phyloP scores from a whole-genome alignment of 2,113 vertebrate species.

The Aegithalos caudatus region DNA sequence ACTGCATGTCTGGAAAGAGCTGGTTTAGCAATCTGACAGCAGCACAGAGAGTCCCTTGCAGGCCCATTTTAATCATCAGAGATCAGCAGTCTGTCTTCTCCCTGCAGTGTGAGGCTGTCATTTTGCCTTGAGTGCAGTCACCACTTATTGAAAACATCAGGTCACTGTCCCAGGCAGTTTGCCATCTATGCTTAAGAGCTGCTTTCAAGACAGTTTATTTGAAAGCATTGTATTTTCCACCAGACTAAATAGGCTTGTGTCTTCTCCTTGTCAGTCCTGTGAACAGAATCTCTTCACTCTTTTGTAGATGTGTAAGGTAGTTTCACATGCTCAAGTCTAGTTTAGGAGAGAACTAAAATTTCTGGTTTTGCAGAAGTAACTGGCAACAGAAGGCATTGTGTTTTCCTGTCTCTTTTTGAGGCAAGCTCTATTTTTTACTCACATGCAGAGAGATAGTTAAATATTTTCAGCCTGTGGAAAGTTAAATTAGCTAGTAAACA shows the following conservation, averaged over 20 bases:
- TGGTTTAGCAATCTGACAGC: neutral
- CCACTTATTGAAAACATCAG: neutral
- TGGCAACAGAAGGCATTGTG: neutral
- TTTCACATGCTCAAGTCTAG: neutral
- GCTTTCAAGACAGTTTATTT: neutral
- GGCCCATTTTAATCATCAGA: neutral
- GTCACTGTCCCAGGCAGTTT: conserved; percentile 30
- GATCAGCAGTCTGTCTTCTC: neutral
- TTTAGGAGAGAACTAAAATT: conserved; percentile 1
- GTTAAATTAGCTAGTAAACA: neutral
- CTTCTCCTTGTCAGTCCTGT: neutral
- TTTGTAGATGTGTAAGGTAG: neutral
- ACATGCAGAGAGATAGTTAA: neutral
- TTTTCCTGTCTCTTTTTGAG: conserved; percentile 18
- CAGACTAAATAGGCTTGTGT: neutral
- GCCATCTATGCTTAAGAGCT: neutral
- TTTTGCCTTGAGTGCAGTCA: neutral
- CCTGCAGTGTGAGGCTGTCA: neutral
- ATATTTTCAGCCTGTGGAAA: neutral
- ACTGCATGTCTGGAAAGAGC: neutral
- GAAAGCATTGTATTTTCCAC: neutral
- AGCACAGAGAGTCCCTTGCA: neutral
- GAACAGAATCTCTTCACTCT: neutral
- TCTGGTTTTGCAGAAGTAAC: conserved; percentile 20
- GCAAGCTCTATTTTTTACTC: neutral